A percentile compares a stretch with the other conserved stretches of the same genome.
phyloP scores from a whole-genome alignment of 2,888 invertebrate species.

The Phymatocera aterrima region DNA sequence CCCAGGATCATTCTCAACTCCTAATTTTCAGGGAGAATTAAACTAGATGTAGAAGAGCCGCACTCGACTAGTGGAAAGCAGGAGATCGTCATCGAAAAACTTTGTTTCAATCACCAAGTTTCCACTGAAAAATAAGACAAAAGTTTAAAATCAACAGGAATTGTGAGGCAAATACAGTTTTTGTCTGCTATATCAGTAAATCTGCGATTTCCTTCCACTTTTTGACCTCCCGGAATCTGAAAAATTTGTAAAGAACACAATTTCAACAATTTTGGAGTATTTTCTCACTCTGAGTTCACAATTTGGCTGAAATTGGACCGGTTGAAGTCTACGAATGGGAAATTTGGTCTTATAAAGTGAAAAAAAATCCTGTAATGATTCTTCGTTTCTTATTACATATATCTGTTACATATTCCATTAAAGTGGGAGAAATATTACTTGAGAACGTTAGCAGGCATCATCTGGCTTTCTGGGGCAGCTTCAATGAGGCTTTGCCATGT shows the following conservation, averaged over 20 bases:
- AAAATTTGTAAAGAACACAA: too few relatives aligned
- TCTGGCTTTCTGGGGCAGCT: conserved; percentile 99
- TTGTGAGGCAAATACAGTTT: too few relatives aligned
- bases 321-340: not conserved
- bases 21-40: not conserved
- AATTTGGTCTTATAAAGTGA: too few relatives aligned
- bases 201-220: too few relatives aligned
- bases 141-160: conserved; percentile 21
- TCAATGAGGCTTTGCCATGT: conserved; percentile 99
- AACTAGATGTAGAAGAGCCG: conserved; percentile 94
- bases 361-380: too few relatives aligned
- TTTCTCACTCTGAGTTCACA: not conserved
- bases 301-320: not conserved
- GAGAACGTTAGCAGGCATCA: conserved; percentile 99
- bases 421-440: conserved; percentile 81
- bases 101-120: conserved; percentile 98
- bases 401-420: too few relatives aligned
- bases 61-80: conserved; percentile 96
- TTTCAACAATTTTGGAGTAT: too few relatives aligned
- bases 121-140: conserved; percentile 84
- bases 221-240: too few relatives aligned
- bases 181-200: too few relatives aligned
- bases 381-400: too few relatives aligned
- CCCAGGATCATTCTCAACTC: conserved; percentile 31
- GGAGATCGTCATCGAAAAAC: conserved; percentile 95